These are phyloP conservation scores for Arge pagana DNA, from an alignment of 2,888 invertebrate species.

Conservation along the genomic window DNA sequence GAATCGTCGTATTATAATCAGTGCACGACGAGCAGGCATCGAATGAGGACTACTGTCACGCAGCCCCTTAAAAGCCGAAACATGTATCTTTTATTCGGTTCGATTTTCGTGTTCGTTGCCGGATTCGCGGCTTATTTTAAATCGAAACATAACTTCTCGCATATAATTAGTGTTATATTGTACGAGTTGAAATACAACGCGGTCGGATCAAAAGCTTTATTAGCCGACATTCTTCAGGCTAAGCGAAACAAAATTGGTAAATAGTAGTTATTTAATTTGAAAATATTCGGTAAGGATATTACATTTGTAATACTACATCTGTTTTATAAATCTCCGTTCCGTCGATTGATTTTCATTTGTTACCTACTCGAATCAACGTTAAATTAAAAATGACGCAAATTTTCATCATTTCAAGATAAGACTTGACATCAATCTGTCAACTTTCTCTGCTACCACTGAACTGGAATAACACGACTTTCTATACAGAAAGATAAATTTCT, in stretches of 20 bases:
- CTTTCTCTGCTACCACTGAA: no score
- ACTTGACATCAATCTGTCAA: no score
- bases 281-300: slow-evolving; percentile 31
- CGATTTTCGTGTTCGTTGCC: slow-evolving; percentile 29
- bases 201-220: slow-evolving; percentile 63
- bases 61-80: not conserved
- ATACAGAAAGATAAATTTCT: no score
- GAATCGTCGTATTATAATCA: no score
- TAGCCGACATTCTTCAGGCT: slow-evolving; percentile 66
- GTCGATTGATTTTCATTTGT: slow-evolving; percentile 9
- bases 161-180: slow-evolving; percentile 62
- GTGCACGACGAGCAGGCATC: not conserved
- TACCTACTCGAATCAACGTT: not conserved
- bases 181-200: slow-evolving; percentile 65
- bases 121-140: slow-evolving; percentile 32
- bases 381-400: no score
- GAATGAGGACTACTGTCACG: slow-evolving; percentile 5
- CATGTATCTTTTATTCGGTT: slow-evolving; percentile 28
- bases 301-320: not conserved
- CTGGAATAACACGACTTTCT: no score
- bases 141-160: slow-evolving; percentile 62
- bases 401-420: no score
- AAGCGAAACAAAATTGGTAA: slow-evolving; percentile 63
- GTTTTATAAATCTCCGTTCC: slow-evolving; percentile 30
- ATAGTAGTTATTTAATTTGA: slow-evolving; percentile 51